Conservation (phyloP, 2,797 vertebrate species). For the Pteronotus mesoamericanus region DNA sequence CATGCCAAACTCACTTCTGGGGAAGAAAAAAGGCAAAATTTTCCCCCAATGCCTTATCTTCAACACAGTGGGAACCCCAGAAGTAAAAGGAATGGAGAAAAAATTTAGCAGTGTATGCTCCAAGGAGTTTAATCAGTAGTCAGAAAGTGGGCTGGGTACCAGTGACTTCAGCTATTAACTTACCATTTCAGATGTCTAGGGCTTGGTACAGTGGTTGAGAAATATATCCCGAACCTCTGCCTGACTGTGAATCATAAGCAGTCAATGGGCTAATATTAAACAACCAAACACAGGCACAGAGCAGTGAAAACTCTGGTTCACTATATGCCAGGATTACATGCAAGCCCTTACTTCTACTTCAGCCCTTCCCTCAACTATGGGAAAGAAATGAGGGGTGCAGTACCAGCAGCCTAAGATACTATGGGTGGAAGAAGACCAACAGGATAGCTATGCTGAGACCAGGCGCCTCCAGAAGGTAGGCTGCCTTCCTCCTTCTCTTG, state of each 20-base stretch:
- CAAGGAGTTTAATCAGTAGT: background rate
- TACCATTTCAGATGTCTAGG: background rate
- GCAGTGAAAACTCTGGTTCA: background rate
- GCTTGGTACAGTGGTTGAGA: background rate
- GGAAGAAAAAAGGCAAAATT: background rate
- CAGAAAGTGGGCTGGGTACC: background rate
- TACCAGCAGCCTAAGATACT: background rate
- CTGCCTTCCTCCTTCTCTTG: background rate
- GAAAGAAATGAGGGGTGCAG: background rate
- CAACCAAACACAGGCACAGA: background rate
- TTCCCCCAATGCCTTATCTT: background rate
- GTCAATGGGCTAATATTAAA: background rate
- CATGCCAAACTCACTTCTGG: background rate
- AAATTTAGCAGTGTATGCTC: background rate
- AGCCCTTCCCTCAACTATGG: background rate
- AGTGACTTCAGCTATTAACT: background rate
- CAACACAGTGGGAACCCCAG: background rate
- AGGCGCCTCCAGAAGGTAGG: background rate
- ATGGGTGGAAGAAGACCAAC: background rate
- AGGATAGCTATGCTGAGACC: background rate
- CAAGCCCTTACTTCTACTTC: background rate
- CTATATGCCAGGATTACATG: background rate
- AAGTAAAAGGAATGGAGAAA: background rate
- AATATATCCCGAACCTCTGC: background rate
- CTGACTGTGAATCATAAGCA: background rate